A percentile compares a stretch with the other conserved stretches of the same genome.
phyloP scores from a whole-genome alignment of 2,113 vertebrate genomes.

The Ammospiza nelsoni region DNA sequence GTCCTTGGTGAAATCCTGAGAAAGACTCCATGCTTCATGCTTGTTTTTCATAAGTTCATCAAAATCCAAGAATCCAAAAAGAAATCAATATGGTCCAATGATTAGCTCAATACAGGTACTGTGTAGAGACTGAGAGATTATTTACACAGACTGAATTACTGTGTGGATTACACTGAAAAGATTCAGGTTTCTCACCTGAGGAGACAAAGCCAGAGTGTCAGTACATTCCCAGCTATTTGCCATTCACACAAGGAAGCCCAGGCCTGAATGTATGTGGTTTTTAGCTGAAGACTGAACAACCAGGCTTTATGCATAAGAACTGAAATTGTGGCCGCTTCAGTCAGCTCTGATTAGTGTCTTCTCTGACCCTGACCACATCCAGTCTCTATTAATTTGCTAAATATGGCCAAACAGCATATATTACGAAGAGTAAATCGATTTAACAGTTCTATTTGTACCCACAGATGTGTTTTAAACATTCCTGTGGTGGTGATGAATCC shows the following conservation, averaged over 20 bases:
- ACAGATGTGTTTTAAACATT: not conserved
- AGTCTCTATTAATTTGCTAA: slow-evolving; percentile 7
- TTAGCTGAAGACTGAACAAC: not conserved
- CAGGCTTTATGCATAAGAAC: not conserved
- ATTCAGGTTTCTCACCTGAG: not conserved
- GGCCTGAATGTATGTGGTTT: not conserved
- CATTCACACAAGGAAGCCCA: not conserved
- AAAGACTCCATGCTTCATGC: not conserved
- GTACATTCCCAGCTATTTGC: not conserved
- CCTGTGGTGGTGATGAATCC: not conserved
- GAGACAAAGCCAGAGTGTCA: not conserved
- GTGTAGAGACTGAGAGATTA: not conserved
- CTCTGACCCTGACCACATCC: not conserved
- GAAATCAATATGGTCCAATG: not conserved
- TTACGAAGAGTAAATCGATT: not conserved
- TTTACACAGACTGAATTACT: not conserved
- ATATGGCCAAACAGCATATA: not conserved
- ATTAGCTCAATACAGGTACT: not conserved
- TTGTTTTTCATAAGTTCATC: not conserved
- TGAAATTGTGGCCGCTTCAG: not conserved
- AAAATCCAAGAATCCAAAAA: not conserved
- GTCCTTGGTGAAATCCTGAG: not conserved
- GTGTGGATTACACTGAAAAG: not conserved
- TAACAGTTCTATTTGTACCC: not conserved
- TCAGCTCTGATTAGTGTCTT: not conserved